Percentiles rank a stretch among this genome's conserved stretches.
Conservation (phyloP, 1,140 invertebrate genomes). For the Maniola jurtina region DNA sequence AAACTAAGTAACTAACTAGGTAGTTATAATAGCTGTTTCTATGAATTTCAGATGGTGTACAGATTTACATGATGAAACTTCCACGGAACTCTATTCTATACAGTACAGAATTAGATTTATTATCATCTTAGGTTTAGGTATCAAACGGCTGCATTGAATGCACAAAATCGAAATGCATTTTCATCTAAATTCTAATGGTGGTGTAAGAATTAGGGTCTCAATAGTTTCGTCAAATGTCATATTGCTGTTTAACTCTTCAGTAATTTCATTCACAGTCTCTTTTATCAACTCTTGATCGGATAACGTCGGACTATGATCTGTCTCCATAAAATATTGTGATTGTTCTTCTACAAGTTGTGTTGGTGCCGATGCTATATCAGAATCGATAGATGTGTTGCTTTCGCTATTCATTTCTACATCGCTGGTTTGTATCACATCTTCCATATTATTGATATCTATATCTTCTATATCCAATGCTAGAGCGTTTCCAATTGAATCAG, state of each 20-base stretch:
- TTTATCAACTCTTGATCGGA: conserved; percentile 51
- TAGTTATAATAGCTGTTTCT: too few species aligned
- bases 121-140: too few species aligned
- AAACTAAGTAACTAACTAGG: too few species aligned
- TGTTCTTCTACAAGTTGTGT: conserved; percentile 53
- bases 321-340: conserved; percentile 12
- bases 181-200: conserved; percentile 54
- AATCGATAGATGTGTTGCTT: conserved; percentile 26
- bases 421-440: neutral
- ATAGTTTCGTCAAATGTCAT: conserved; percentile 27
- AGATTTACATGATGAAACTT: too few species aligned
- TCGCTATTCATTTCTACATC: conserved; percentile 15
- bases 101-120: too few species aligned
- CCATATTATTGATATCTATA: neutral
- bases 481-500: neutral
- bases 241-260: conserved; percentile 30
- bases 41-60: too few species aligned
- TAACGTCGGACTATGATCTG: conserved; percentile 35
- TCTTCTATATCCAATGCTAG: neutral
- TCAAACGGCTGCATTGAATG: too few species aligned
- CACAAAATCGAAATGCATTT: too few species aligned
- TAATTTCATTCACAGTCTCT: conserved; percentile 60
- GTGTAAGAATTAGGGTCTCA: conserved; percentile 54
- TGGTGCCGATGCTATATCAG: conserved; percentile 48
- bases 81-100: too few species aligned